Percentiles rank a stretch among this genome's conserved stretches.
These are phyloP conservation scores for Lucilia sericata DNA, from an alignment of 1,140 invertebrate species.

Conservation along the genomic window DNA sequence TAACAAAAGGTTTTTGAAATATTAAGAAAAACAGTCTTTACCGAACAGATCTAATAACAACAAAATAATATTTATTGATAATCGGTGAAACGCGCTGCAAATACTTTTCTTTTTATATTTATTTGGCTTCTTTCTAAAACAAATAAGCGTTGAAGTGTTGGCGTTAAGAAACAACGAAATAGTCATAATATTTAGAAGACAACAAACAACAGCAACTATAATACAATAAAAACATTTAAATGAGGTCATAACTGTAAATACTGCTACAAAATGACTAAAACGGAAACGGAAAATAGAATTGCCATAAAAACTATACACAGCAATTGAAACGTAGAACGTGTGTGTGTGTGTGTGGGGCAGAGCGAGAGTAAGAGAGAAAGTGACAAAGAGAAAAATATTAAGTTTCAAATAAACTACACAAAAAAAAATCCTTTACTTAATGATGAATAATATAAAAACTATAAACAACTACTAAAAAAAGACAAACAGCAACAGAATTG, in stretches of 20 bases:
- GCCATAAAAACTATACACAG: neutral
- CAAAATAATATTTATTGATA: conserved; percentile 5
- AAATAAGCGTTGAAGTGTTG: neutral
- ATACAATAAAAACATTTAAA: neutral
- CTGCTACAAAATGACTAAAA: neutral
- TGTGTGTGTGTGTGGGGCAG: neutral
- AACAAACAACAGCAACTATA: neutral
- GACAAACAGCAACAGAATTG: neutral
- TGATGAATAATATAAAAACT: neutral
- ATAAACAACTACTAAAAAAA: conserved; percentile 3
- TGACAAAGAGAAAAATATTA: neutral
- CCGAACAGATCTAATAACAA: neutral
- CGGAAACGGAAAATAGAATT: neutral
- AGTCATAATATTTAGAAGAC: neutral
- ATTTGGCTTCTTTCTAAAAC: neutral
- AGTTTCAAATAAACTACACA: neutral
- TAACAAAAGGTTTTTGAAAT: neutral
- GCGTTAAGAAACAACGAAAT: neutral
- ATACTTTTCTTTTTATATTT: neutral
- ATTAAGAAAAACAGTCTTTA: neutral
- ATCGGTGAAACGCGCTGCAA: neutral
- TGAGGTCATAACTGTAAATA: conserved; percentile 1
- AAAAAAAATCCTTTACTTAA: neutral
- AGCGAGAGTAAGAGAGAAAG: neutral
- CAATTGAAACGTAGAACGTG: neutral